A percentile compares a stretch with the other conserved stretches of the same genome.
These are phyloP conservation scores for Esperia sulphurella DNA, from an alignment of 2,888 invertebrate species.

Conservation along the genomic window DNA sequence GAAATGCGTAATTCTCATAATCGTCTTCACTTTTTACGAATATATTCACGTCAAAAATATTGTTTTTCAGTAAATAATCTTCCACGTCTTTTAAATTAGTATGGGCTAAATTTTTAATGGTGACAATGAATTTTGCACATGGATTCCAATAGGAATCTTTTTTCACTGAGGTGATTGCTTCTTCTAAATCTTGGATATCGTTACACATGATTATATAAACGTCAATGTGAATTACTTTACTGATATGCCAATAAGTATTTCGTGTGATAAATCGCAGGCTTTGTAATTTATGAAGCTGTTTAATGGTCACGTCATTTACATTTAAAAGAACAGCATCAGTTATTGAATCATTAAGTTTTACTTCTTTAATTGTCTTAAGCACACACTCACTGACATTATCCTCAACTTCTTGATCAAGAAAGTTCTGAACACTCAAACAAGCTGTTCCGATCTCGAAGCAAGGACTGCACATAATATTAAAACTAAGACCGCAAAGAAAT, in stretches of 20 bases:
- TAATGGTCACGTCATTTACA: conserved; percentile 17
- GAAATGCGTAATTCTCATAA: conserved; percentile 16
- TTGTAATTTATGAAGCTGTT: conserved; percentile 22
- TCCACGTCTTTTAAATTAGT: conserved; percentile 18
- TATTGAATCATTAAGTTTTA: not conserved
- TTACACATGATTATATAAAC: conserved; percentile 27
- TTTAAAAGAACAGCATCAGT: conserved; percentile 29
- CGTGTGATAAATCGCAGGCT: conserved; percentile 25
- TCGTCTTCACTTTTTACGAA: conserved; percentile 14
- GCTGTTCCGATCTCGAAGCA: not conserved
- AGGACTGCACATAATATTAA: not conserved
- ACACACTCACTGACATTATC: not conserved
- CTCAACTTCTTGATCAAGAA: not conserved
- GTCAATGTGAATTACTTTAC: conserved; percentile 15
- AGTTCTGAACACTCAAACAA: not conserved
- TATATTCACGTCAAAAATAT: conserved; percentile 22
- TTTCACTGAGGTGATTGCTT: conserved; percentile 18
- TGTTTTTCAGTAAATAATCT: conserved; percentile 22
- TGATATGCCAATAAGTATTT: conserved; percentile 18
- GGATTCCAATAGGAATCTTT: conserved; percentile 34
- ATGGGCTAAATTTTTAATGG: conserved; percentile 18
- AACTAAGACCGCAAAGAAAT: not conserved
- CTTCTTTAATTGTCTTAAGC: not conserved
- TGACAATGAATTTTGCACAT: conserved; percentile 31
- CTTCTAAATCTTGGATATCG: conserved; percentile 24